These are phyloP conservation scores for Leptobrachium ailaonicum DNA, from an alignment of 2,113 vertebrate species.

Conservation along the genomic window DNA sequence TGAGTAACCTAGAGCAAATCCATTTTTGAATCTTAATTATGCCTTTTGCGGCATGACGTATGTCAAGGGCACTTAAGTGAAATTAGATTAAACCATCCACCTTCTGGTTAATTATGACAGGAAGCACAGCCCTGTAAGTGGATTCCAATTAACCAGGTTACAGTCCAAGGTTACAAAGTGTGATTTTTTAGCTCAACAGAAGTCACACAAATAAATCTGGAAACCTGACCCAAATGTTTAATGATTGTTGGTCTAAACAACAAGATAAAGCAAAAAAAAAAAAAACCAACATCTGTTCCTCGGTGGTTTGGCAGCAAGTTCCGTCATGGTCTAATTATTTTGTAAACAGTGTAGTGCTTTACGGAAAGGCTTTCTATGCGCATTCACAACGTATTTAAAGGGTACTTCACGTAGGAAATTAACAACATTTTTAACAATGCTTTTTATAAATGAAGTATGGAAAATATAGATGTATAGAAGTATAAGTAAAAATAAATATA, in stretches of 20 bases:
- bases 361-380: no score
- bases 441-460: no score
- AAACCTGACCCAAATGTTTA: conserved; percentile 75
- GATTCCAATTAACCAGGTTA: conserved; percentile 61
- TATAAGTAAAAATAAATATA: no score
- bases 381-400: no score
- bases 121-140: conserved; percentile 57
- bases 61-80: conserved; percentile 46
- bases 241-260: conserved; percentile 65
- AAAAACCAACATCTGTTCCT: conserved; percentile 74
- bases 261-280: conserved; percentile 64
- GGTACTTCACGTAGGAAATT: no score
- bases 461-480: no score
- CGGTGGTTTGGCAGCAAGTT: conserved; percentile 70
- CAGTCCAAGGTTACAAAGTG: conserved; percentile 56
- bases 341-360: no score
- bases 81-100: conserved; percentile 59
- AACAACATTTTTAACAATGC: no score
- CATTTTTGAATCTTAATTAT: conserved; percentile 47
- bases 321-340: conserved; percentile 69
- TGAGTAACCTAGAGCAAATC: conserved; percentile 4
- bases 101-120: conserved; percentile 59
- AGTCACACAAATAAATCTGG: conserved; percentile 68
- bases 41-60: conserved; percentile 51
- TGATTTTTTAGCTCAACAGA: conserved; percentile 57